Evolutionary conservation across 2,113 vertebrate genomes (phyloP).

Genomic region (Nesogale talazaci): DNA sequence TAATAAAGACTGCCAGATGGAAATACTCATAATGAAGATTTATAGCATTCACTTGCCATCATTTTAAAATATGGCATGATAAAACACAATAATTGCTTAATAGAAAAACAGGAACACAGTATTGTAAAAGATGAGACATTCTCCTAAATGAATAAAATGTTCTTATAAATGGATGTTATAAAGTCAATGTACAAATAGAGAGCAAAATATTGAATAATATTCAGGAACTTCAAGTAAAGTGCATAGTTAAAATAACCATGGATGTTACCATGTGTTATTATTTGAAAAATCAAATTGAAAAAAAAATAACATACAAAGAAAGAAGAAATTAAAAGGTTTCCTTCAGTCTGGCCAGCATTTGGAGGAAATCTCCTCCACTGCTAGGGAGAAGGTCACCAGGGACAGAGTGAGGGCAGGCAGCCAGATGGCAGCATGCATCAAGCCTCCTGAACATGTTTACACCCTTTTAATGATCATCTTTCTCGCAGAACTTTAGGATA

Average conservation of each 20-base stretch:
- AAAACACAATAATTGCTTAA: neutral
- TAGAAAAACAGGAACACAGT: neutral
- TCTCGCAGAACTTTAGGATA: neutral
- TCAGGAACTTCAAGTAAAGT: neutral
- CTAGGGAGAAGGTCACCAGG: neutral
- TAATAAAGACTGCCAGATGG: neutral
- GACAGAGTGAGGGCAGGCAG: neutral
- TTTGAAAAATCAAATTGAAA: neutral
- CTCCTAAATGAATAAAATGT: neutral
- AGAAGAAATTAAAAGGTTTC: neutral
- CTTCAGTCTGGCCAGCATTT: neutral
- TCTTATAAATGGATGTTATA: neutral
- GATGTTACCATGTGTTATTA: neutral
- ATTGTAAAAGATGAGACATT: neutral
- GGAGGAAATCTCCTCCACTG: neutral
- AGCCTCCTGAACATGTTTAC: neutral
- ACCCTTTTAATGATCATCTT: neutral
- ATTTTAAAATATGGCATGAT: constrained; percentile 5
- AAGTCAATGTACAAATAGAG: neutral
- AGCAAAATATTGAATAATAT: neutral
- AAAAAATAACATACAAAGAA: neutral
- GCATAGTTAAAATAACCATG: neutral
- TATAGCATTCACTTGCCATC: neutral
- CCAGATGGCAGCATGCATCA: neutral
- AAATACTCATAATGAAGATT: neutral